A percentile compares a stretch with the other conserved stretches of the same genome.
Conservation (phyloP, 2,797 vertebrate genomes). For the Linurgus olivaceus region DNA sequence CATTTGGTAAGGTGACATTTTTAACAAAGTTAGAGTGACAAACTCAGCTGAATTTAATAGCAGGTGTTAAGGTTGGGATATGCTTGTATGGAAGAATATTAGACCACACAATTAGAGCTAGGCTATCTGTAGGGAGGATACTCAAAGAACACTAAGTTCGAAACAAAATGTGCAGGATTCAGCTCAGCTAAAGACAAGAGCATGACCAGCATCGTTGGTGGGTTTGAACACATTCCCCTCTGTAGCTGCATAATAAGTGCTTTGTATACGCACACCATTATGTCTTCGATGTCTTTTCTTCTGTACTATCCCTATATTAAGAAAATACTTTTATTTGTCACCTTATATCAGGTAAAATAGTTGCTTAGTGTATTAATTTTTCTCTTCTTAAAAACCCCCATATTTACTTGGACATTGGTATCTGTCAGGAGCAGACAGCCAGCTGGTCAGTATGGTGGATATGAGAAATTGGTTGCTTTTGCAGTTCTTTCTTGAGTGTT, state of each 20-base stretch:
- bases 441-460: background rate
- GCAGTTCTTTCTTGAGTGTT: background rate
- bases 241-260: background rate
- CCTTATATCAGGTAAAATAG: background rate
- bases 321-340: background rate
- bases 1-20: conserved; percentile 81
- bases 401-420: background rate
- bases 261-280: background rate
- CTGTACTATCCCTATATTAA: background rate
- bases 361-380: background rate
- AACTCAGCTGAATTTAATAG: background rate
- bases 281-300: background rate
- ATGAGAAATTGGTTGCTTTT: background rate
- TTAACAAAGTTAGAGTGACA: background rate
- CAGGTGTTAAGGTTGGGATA: background rate
- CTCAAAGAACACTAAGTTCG: background rate
- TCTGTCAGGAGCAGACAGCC: background rate
- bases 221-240: background rate
- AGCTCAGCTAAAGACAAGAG: background rate
- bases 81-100: background rate
- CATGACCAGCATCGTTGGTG: background rate
- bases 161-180: background rate
- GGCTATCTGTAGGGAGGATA: background rate
- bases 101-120: background rate
- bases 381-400: background rate